Evolutionary conservation across 1,140 invertebrate species (phyloP), one percentile per base, ranked within the genome.

Genomic region (Drosophila sucinea): DNA sequence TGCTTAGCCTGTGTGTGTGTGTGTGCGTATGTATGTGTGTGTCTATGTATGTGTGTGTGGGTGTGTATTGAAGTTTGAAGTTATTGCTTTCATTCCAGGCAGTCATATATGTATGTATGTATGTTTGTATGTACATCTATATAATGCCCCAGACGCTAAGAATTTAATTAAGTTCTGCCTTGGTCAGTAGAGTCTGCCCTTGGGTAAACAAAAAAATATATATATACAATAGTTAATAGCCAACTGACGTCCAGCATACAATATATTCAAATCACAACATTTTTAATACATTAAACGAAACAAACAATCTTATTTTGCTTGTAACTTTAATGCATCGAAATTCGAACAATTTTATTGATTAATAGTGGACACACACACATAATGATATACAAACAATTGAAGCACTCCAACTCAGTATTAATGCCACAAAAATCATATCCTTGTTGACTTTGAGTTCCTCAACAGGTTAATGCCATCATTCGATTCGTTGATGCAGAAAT

Each of bases 111-210:
- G 41, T 44, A 23, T 60, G 70, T 41, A 41, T 41, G 17, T 23
- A 27, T 25, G 8, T 51, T 8, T 51, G 25, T 51, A 27, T 51
- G 44, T 51, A 27, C 44, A 8, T 51, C 44, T 41, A 35, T 11
- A 41, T 35, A 82, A 81, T 70, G 61, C 73, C 66, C 57, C 65
- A 79, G 77, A 82, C 79, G 79, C 67, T 72, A 80, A 83, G 83
- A 87, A 87, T 87, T 89, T 87, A 87, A 87, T 87, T 87, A 87
- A 87, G 86, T 89, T 67, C 57, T 35, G 35, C 5, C 73, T 25
- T 47, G 25, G 64, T 40, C 54, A 40, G 40, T 47, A 47, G 17
- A 47, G 10, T 47, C 44, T 51, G 44, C 23, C 44, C 44, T 27
- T 51, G 44, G 23, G 6, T 51, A 51, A 51, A 51, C 44, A 51